Percentiles rank a stretch among this genome's conserved stretches.
phyloP scores from a whole-genome alignment of 2,888 invertebrate species.

The Acronicta psi region DNA sequence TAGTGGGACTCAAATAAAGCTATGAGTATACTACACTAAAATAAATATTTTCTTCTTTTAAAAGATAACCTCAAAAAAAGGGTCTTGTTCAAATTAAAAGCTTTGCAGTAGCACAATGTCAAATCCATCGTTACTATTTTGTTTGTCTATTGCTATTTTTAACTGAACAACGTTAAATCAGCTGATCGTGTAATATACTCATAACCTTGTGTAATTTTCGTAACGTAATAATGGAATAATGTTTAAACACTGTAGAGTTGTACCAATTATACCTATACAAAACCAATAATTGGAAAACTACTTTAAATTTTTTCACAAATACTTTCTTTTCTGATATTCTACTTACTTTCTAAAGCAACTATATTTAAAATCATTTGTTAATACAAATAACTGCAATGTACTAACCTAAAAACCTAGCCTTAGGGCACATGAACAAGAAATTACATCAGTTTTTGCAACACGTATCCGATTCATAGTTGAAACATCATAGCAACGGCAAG shows the following conservation, averaged over 20 bases:
- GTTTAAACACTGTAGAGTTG: no score
- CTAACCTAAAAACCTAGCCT: slow-evolving; percentile 3
- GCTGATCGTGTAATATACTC: slow-evolving; percentile 17
- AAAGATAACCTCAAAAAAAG: no score
- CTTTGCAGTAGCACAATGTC: slow-evolving; percentile 15
- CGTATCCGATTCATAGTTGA: slow-evolving; percentile 44
- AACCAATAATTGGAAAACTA: no score
- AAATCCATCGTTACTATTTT: slow-evolving; percentile 18
- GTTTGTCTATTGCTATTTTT: slow-evolving; percentile 24
- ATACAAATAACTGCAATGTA: background rate
- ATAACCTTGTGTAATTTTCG: slow-evolving; percentile 42
- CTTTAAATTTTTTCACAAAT: no score
- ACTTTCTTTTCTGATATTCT: no score
- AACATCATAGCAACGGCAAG: slow-evolving; percentile 50
- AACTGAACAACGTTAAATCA: slow-evolving; percentile 8
- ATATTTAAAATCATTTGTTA: no score
- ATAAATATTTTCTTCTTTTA: no score
- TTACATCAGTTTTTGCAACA: slow-evolving; percentile 20
- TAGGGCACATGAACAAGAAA: slow-evolving; percentile 7
- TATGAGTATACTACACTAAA: no score
- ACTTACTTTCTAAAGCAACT: no score
- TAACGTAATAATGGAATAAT: no score
- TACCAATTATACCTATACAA: no score
- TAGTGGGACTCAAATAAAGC: no score
- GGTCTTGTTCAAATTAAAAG: background rate